These are phyloP conservation scores for Neosalanx taihuensis DNA, from an alignment of 2,797 vertebrate species.

Conservation along the genomic window DNA sequence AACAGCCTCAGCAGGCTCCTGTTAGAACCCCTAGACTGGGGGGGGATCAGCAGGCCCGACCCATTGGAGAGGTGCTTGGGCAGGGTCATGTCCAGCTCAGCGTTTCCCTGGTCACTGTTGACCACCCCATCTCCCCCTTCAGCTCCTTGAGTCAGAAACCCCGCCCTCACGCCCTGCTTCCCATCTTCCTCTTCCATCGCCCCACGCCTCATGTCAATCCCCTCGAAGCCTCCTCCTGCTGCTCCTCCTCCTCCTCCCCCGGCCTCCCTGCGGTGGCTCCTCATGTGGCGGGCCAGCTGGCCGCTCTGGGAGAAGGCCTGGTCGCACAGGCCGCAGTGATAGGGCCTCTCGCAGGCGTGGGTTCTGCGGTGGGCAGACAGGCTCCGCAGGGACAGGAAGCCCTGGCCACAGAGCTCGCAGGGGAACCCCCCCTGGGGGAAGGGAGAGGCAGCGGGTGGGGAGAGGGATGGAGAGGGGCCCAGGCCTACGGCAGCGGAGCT, in stretches of 20 bases:
- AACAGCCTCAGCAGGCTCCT: conserved; percentile 65
- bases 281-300: conserved; percentile 77
- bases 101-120: conserved; percentile 35
- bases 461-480: conserved; percentile 65
- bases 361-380: conserved; percentile 80
- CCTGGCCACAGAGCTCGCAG: conserved; percentile 76
- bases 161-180: conserved; percentile 45
- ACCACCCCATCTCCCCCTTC: conserved; percentile 44
- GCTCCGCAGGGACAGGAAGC: conserved; percentile 77
- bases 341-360: conserved; percentile 72
- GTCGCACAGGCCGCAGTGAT: conserved; percentile 76
- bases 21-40: conserved; percentile 54
- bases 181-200: conserved; percentile 54
- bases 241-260: conserved; percentile 27
- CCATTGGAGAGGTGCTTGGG: conserved; percentile 60
- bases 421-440: conserved; percentile 67
- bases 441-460: conserved; percentile 67
- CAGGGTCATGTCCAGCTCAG: conserved; percentile 56
- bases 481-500: conserved; percentile 46
- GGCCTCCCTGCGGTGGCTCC: conserved; percentile 63
- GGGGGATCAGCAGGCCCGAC: conserved; percentile 61
- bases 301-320: conserved; percentile 75
- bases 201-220: conserved; percentile 35
- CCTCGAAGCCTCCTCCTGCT: conserved; percentile 43
- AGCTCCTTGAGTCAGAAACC: conserved; percentile 50